phyloP scores from a whole-genome alignment of 2,797 vertebrate genomes.

The Sylvia borin region DNA sequence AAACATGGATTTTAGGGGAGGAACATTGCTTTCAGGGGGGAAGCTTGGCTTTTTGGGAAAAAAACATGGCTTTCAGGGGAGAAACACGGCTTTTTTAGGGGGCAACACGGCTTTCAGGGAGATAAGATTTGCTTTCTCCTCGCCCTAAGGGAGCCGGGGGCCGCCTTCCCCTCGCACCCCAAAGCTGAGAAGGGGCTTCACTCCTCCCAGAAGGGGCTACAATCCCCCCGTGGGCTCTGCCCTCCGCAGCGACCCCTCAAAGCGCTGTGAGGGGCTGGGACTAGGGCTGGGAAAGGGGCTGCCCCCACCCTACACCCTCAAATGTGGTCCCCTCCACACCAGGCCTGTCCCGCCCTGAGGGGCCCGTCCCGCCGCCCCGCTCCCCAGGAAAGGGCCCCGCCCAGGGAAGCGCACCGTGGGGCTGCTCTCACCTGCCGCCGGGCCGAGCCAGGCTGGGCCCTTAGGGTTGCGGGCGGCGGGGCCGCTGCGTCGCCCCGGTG shows the following conservation, averaged over 20 bases:
- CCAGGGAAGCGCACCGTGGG: neutral
- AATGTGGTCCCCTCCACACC: neutral
- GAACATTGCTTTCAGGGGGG: fast-evolving
- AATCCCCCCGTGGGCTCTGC: neutral
- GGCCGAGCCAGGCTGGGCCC: neutral
- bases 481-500: constrained; percentile 34
- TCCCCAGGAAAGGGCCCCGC: neutral
- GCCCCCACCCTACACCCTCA: neutral
- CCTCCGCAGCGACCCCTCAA: neutral
- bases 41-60: neutral
- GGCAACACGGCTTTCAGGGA: no score
- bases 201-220: neutral
- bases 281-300: neutral
- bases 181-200: neutral
- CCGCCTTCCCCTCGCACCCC: neutral
- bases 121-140: neutral
- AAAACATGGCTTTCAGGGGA: neutral
- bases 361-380: neutral
- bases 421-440: constrained; percentile 64
- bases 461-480: constrained; percentile 15
- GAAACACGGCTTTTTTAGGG: neutral
- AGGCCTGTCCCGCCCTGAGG: constrained; percentile 1
- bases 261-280: neutral
- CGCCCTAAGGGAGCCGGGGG: neutral
- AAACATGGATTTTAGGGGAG: neutral